These are phyloP conservation scores for Probosciger aterrimus DNA, from an alignment of 2,113 vertebrate genomes.

Conservation along the genomic window DNA sequence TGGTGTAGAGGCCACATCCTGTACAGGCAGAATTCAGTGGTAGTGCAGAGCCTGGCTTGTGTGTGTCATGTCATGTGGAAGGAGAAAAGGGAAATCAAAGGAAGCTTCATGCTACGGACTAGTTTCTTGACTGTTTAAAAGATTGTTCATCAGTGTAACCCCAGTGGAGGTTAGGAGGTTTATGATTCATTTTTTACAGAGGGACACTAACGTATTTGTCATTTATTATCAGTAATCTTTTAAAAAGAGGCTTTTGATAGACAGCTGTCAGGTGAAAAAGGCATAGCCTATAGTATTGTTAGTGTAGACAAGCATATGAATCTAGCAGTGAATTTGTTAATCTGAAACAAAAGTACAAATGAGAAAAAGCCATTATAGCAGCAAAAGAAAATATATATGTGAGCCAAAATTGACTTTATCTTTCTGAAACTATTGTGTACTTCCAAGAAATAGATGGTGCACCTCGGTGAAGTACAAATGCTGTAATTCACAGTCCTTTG, in stretches of 20 bases:
- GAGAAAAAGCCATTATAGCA: neutral
- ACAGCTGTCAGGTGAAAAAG: neutral
- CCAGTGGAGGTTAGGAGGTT: neutral
- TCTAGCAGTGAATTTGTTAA: neutral
- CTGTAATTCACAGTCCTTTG: neutral
- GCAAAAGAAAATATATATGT: neutral
- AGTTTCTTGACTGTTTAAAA: neutral
- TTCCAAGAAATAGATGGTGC: neutral
- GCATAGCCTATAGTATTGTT: neutral
- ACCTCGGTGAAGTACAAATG: neutral
- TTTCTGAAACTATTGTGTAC: neutral
- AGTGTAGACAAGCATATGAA: neutral
- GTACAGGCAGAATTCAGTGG: neutral
- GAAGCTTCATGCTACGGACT: neutral
- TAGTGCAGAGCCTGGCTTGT: rapidly evolving
- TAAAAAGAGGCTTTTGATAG: neutral
- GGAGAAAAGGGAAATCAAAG: neutral
- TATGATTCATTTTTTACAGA: neutral
- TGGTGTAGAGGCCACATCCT: rapidly evolving
- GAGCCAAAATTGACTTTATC: neutral
- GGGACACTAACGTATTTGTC: neutral
- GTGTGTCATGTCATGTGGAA: neutral
- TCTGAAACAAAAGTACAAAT: neutral
- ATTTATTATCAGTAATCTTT: neutral
- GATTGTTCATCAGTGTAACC: neutral